Conservation (phyloP, 1,140 invertebrate species). For the Papilio polytes region DNA sequence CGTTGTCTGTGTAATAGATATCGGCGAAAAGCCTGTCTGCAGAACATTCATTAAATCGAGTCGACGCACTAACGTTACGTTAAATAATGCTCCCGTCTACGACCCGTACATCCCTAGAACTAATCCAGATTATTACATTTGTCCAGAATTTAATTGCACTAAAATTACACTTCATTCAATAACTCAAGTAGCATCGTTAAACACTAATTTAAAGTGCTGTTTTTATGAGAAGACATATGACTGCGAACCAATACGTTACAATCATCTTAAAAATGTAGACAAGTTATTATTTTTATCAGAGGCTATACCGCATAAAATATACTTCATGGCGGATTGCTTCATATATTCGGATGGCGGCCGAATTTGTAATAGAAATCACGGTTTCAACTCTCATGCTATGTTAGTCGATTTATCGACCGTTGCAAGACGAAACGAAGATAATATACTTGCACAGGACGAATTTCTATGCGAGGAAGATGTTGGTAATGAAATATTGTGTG, state of each 20-base stretch:
- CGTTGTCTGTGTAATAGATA: conserved; percentile 62
- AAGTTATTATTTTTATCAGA: conserved; percentile 67
- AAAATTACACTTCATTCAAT: conserved; percentile 56
- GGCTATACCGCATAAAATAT: conserved; percentile 61
- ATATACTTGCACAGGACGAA: conserved; percentile 69
- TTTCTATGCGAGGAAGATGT: conserved; percentile 68
- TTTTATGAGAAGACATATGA: conserved; percentile 47
- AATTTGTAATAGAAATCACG: conserved; percentile 67
- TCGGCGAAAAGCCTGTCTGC: conserved; percentile 49
- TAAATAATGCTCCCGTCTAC: conserved; percentile 52
- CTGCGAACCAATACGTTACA: conserved; percentile 64
- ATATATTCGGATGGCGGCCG: conserved; percentile 63
- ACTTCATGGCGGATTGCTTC: conserved; percentile 72
- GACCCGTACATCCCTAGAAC: conserved; percentile 65
- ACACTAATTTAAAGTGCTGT: conserved; percentile 55
- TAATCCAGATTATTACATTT: conserved; percentile 59
- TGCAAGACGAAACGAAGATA: conserved; percentile 59
- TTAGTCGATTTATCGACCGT: conserved; percentile 63
- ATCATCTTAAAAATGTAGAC: conserved; percentile 67
- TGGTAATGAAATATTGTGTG: conserved; percentile 59
- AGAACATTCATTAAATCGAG: conserved; percentile 41
- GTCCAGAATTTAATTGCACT: conserved; percentile 53
- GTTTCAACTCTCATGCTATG: conserved; percentile 57
- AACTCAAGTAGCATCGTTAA: conserved; percentile 54
- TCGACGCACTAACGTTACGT: conserved; percentile 46